Percentiles rank a stretch among this genome's conserved stretches.
phyloP scores from a whole-genome alignment of 2,888 invertebrate species.

The Pachliopta kotzebuea region DNA sequence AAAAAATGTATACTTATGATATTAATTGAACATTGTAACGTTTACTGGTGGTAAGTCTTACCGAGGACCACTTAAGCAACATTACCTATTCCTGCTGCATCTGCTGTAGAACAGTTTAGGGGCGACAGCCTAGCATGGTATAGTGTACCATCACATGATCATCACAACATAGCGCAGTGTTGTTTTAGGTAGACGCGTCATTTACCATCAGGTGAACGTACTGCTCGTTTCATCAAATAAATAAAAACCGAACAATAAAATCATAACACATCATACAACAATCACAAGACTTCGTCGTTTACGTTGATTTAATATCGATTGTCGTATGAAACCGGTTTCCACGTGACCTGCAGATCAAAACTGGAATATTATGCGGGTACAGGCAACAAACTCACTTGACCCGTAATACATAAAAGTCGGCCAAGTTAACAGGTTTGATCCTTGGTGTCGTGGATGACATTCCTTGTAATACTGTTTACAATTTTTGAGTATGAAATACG shows the following conservation, averaged over 20 bases:
- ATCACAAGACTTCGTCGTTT: conserved; percentile 40
- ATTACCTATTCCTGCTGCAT: too few relatives aligned
- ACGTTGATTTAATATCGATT: conserved; percentile 67
- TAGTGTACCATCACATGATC: too few relatives aligned
- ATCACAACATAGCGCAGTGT: too few relatives aligned
- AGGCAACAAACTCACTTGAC: conserved; percentile 60
- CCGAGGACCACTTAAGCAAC: too few relatives aligned
- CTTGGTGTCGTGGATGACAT: conserved; percentile 50
- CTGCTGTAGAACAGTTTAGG: too few relatives aligned
- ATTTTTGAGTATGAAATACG: conserved; percentile 36
- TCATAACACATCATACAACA: conserved; percentile 40
- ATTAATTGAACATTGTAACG: too few relatives aligned
- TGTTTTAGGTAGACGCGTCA: too few relatives aligned
- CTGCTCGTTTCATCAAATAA: too few relatives aligned
- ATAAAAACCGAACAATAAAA: conserved; percentile 23
- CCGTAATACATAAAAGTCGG: conserved; percentile 66
- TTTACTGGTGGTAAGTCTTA: too few relatives aligned
- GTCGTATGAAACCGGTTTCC: conserved; percentile 52
- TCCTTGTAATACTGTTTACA: conserved; percentile 44
- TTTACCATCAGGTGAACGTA: too few relatives aligned
- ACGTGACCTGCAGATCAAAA: conserved; percentile 51
- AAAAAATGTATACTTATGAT: too few relatives aligned
- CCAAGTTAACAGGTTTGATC: conserved; percentile 62
- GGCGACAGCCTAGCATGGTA: too few relatives aligned
- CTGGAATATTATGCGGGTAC: conserved; percentile 67